Conservation (phyloP, 1,140 invertebrate genomes). For the Cepaea nemoralis region DNA sequence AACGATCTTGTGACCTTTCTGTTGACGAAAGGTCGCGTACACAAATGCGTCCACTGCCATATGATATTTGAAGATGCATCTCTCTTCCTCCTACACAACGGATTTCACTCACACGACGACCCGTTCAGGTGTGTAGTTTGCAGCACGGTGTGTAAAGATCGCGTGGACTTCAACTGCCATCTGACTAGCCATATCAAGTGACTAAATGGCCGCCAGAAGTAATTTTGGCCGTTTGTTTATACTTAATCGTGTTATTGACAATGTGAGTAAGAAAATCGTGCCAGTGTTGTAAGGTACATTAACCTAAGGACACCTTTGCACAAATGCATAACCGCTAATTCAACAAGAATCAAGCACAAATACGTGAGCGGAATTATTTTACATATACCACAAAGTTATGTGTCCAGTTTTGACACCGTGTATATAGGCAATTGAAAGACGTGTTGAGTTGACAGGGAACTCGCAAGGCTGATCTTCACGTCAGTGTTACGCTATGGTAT, state of each 20-base stretch:
- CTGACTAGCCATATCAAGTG: constrained; percentile 66
- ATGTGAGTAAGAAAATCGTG: not conserved
- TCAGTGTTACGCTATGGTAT: too few relatives aligned
- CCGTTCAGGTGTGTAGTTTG: constrained; percentile 68
- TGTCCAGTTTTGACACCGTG: too few relatives aligned
- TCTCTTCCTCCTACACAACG: constrained; percentile 66
- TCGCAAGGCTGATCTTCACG: too few relatives aligned
- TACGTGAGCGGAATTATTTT: too few relatives aligned
- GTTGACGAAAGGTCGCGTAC: constrained; percentile 59
- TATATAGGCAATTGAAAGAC: too few relatives aligned
- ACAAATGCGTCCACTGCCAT: constrained; percentile 67
- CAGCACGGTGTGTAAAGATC: constrained; percentile 59
- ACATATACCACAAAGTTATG: too few relatives aligned
- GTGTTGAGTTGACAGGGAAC: too few relatives aligned
- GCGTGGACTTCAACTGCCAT: constrained; percentile 69
- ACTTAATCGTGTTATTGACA: not conserved
- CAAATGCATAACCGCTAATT: too few relatives aligned
- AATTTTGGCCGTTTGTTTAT: too few relatives aligned
- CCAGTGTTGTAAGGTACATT: too few relatives aligned
- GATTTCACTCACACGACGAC: constrained; percentile 66
- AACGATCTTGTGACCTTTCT: constrained; percentile 57
- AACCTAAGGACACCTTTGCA: too few relatives aligned
- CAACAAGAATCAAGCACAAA: too few relatives aligned
- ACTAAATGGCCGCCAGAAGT: not conserved
- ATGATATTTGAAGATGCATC: constrained; percentile 68